phyloP scores from a whole-genome alignment of 2,888 invertebrate genomes.

The Sminthurinus aureus region DNA sequence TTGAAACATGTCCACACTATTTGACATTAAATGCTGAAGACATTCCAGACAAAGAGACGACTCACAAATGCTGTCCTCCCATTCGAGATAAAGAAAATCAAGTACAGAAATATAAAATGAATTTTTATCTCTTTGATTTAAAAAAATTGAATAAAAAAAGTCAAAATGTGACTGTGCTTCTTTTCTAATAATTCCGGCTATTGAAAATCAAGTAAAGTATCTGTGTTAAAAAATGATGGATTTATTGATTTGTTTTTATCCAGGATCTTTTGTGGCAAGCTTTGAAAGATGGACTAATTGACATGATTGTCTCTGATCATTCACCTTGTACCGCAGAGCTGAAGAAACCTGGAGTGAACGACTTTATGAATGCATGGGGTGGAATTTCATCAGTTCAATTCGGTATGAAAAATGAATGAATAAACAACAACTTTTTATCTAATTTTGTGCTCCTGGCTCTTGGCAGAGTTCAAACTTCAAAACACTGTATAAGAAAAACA shows the following conservation, averaged over 20 bases:
- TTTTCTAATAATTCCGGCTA: too few species aligned
- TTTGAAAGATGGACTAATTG: conserved; percentile 68
- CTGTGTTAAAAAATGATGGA: too few species aligned
- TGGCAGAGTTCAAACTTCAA: too few species aligned
- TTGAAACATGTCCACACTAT: conserved; percentile 79
- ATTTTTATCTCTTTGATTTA: not conserved
- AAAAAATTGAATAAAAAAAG: too few species aligned
- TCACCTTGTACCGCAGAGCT: conserved; percentile 74
- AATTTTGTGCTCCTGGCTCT: too few species aligned
- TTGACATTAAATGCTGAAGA: conserved; percentile 71
- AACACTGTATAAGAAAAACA: too few species aligned
- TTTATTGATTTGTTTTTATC: not conserved
- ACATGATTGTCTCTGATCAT: conserved; percentile 74
- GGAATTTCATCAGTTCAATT: conserved; percentile 78
- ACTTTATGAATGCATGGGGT: conserved; percentile 76
- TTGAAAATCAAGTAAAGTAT: too few species aligned
- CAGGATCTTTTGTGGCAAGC: conserved; percentile 73
- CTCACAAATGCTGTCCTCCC: conserved; percentile 78
- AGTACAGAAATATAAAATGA: conserved; percentile 62
- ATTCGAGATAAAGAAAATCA: conserved; percentile 71
- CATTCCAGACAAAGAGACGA: conserved; percentile 71
- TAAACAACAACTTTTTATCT: too few species aligned
- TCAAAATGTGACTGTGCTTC: too few species aligned
- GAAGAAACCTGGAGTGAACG: conserved; percentile 66
- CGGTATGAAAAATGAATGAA: conserved; percentile 64